These are phyloP conservation scores for Lumbricus terrestris DNA, from an alignment of 2,888 invertebrate species.

Conservation along the genomic window DNA sequence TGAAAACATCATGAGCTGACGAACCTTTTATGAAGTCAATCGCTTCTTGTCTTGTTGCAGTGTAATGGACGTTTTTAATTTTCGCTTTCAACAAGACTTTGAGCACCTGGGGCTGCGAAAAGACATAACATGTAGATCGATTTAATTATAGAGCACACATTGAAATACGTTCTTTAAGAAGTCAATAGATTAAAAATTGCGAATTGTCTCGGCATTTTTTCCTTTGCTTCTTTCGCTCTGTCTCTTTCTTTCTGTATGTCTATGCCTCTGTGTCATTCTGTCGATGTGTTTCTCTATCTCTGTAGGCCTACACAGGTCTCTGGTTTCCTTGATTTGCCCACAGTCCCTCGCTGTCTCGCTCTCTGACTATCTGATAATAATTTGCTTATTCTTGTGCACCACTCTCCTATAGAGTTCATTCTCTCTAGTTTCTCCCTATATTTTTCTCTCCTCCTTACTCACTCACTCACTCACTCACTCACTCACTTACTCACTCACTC, in stretches of 20 bases:
- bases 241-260: neutral
- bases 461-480: no score
- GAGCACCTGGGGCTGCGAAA: slow-evolving; percentile 13
- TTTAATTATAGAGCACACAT: neutral
- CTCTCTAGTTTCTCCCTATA: no score
- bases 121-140: neutral
- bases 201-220: neutral
- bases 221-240: neutral
- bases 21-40: slow-evolving; percentile 13
- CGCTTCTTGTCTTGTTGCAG: slow-evolving; percentile 16
- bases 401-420: no score
- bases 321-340: neutral
- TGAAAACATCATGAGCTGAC: neutral
- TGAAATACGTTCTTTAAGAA: no score
- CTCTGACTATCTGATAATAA: neutral
- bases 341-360: neutral
- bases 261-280: neutral
- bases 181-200: neutral
- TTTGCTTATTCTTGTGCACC: no score
- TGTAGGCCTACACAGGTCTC: neutral
- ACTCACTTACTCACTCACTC: no score
- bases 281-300: neutral
- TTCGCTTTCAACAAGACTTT: slow-evolving; percentile 10
- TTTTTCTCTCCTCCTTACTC: no score
- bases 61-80: neutral